Base-by-base conservation (phyloP, 2,888 invertebrate species). In the Ariolimax columbianus region DNA sequence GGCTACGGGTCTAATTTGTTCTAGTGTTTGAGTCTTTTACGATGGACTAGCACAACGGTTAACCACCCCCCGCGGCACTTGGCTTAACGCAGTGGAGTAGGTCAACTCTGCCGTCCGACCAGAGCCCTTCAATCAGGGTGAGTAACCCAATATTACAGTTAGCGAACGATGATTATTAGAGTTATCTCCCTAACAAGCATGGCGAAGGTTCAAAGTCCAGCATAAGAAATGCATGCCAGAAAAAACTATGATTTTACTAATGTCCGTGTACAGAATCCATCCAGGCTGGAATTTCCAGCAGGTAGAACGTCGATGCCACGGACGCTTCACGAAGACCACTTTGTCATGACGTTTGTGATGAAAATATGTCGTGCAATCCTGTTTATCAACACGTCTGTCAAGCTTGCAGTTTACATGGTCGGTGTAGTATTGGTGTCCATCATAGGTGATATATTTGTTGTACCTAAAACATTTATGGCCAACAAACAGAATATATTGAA, bases 401-500 rank as follows among this genome's bases (percentile, higher is more conserved):
- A 97, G 95, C 96, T 98, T 92, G 96, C 96, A 17, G 95, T 97
- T 55, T 99, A 99, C 94, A 95, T 97, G 91, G 96, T 96, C 88
- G 96, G 96, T 88, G 95, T 98, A 87, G 97, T 98, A 93, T 92
- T 97, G 83, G 95, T 97, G 63, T 98, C 98, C 23, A 95, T 98
- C 14, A 95, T 98, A 89, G 96, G 96, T 23, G 98, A 98, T 94
- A 96, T 97, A 88, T 96, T 97, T 19, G 96, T 97, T 93, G 97
- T 98, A 0, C 97, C 96, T 92, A 90, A 89, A 55, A 96, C 96
- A 3, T 98, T 98, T 92, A 97, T 99, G 91, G 96, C 98, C n/a
- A 95, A 97, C 92, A 98, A 98, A 90, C 97, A 97, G 92, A 99
- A 98, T 94, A 93, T 98, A 78, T 96, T 99, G 82, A 99, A 99